Conservation (phyloP, 2,888 invertebrate genomes). For the Dugesia japonica region DNA sequence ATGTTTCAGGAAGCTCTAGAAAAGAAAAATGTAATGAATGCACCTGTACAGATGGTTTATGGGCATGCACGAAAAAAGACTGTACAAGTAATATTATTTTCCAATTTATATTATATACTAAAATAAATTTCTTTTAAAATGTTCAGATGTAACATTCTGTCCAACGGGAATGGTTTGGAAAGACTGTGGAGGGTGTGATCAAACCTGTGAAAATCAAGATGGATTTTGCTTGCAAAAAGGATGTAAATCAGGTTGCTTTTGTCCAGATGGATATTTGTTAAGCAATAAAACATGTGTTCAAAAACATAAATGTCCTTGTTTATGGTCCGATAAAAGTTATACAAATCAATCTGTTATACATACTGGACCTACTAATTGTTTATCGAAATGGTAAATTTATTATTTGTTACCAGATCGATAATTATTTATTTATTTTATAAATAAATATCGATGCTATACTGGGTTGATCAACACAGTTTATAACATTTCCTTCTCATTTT, state of each 20-base stretch:
- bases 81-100: conserved; percentile 17
- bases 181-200: conserved; percentile 29
- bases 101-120: no score
- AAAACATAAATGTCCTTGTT: conserved; percentile 29
- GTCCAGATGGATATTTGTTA: conserved; percentile 30
- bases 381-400: conserved; percentile 8
- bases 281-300: conserved; percentile 29
- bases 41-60: conserved; percentile 29
- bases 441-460: no score
- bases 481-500: no score
- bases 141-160: conserved; percentile 25
- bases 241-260: conserved; percentile 26
- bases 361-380: conserved; percentile 24
- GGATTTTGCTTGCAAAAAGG: conserved; percentile 13
- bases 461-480: no score
- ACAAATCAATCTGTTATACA: not conserved
- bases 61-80: conserved; percentile 31
- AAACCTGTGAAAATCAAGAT: conserved; percentile 28
- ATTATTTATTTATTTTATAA: no score
- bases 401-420: not conserved
- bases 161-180: conserved; percentile 28
- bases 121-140: not conserved
- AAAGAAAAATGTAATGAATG: conserved; percentile 36
- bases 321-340: conserved; percentile 25
- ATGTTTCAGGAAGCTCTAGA: conserved; percentile 33